Conservation (phyloP, 2,797 vertebrate genomes). For the Trachurus trachurus region DNA sequence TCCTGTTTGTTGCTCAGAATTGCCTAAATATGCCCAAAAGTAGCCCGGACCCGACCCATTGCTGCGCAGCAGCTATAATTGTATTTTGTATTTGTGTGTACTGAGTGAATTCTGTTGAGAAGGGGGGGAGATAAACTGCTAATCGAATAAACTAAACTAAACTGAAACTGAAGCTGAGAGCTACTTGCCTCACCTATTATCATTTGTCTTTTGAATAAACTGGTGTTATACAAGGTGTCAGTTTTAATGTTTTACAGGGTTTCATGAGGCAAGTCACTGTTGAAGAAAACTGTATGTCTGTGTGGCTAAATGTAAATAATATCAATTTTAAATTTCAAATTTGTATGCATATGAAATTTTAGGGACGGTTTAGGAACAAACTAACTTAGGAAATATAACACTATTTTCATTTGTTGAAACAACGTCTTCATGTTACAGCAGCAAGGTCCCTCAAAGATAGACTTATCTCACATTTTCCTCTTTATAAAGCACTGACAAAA, state of each 20-base stretch:
- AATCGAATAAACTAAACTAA: too few species aligned
- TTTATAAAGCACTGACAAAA: constrained; percentile 7
- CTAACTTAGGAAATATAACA: constrained; percentile 5
- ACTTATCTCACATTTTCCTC: not conserved
- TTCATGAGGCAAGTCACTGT: not conserved
- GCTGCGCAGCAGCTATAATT: too few species aligned
- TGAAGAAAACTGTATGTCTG: not conserved
- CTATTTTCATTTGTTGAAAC: constrained; percentile 9
- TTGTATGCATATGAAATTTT: not conserved
- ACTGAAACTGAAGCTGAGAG: too few species aligned
- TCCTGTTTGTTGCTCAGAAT: too few species aligned
- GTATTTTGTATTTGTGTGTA: too few species aligned
- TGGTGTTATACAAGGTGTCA: not conserved
- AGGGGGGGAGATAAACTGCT: too few species aligned
- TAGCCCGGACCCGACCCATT: too few species aligned
- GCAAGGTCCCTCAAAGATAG: constrained; percentile 12
- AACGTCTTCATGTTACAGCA: constrained; percentile 25
- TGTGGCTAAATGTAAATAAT: not conserved
- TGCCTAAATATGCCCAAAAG: too few species aligned
- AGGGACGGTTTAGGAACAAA: not conserved
- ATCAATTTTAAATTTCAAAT: not conserved
- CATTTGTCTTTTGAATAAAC: too few species aligned
- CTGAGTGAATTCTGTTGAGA: too few species aligned
- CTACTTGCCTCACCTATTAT: too few species aligned
- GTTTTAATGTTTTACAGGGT: not conserved